Evolutionary conservation across 2,888 invertebrate species (phyloP).

Genomic region (Coelinius sp.): DNA sequence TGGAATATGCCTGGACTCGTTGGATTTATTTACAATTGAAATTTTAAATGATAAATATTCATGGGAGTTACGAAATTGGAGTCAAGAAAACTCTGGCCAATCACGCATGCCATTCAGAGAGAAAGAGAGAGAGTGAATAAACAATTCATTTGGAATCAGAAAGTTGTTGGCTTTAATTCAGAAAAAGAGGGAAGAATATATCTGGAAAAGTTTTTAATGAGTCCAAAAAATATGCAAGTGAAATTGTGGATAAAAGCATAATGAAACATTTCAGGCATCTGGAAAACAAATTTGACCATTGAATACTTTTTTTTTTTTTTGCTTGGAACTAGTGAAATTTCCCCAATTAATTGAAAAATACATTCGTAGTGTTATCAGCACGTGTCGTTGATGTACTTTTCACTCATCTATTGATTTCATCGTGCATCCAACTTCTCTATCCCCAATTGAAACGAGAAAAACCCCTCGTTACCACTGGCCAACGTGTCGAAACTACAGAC

Average conservation of each 20-base stretch:
- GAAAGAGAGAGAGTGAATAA: neutral
- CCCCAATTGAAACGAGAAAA: slow-evolving; percentile 22
- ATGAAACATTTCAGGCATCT: neutral
- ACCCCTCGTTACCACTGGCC: slow-evolving; percentile 15
- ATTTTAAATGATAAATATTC: slow-evolving; percentile 32
- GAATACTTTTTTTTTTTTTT: too few relatives aligned
- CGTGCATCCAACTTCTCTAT: neutral
- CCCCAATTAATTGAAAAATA: neutral
- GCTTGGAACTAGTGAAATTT: too few relatives aligned
- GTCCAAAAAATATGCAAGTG: neutral
- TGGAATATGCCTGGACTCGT: neutral
- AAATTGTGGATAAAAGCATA: neutral
- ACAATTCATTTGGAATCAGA: slow-evolving; percentile 1
- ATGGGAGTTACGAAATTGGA: slow-evolving; percentile 20
- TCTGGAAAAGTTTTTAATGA: slow-evolving; percentile 7
- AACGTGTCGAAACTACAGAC: slow-evolving; percentile 33
- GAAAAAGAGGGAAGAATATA: neutral
- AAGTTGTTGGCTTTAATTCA: slow-evolving; percentile 1
- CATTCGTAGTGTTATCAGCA: too few relatives aligned
- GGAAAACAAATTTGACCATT: neutral
- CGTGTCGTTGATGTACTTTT: neutral
- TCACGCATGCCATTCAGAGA: slow-evolving; percentile 24
- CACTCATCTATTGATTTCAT: neutral
- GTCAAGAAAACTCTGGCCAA: slow-evolving; percentile 27
- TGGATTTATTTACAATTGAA: slow-evolving; percentile 31